Evolutionary conservation across 1,140 invertebrate species (phyloP).

Genomic region (Dinoponera quadriceps): DNA sequence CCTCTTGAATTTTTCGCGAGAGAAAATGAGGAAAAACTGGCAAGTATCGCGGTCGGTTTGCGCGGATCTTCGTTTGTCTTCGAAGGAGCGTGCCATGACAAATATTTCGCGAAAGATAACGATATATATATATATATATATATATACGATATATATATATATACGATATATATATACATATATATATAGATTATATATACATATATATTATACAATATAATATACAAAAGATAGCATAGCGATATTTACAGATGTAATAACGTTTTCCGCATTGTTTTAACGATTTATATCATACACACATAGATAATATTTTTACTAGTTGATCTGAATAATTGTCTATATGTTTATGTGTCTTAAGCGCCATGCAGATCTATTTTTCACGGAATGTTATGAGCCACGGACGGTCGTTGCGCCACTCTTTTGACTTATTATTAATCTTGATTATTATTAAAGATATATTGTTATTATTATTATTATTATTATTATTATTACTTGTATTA

Average conservation of each 20-base stretch:
- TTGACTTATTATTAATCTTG: slow-evolving; percentile 49
- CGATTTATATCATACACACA: slow-evolving; percentile 41
- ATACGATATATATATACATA: slow-evolving; percentile 52
- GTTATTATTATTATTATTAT: slow-evolving; percentile 48
- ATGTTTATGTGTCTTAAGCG: slow-evolving; percentile 57
- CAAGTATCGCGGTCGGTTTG: slow-evolving; percentile 17
- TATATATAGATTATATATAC: slow-evolving; percentile 71
- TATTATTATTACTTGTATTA: slow-evolving; percentile 52
- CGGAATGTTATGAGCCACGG: slow-evolving; percentile 70
- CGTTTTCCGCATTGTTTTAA: slow-evolving; percentile 46
- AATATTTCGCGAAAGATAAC: slow-evolving; percentile 1
- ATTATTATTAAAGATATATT: slow-evolving; percentile 58
- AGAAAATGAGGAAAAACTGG: background rate
- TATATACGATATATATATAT: slow-evolving; percentile 66
- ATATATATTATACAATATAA: slow-evolving; percentile 64
- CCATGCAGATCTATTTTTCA: slow-evolving; percentile 58
- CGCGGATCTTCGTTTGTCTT: slow-evolving; percentile 20
- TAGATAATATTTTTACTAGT: slow-evolving; percentile 12
- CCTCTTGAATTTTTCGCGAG: background rate
- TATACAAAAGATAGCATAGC: slow-evolving; percentile 47
- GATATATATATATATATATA: slow-evolving; percentile 50
- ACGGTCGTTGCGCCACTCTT: slow-evolving; percentile 44
- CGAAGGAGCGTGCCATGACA: slow-evolving; percentile 52
- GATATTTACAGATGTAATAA: slow-evolving; percentile 42
- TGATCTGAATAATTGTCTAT: slow-evolving; percentile 26